Percentiles rank a stretch among this genome's conserved stretches.
Evolutionary conservation across 2,113 vertebrate species (phyloP).

Genomic region (Lophura nycthemera): DNA sequence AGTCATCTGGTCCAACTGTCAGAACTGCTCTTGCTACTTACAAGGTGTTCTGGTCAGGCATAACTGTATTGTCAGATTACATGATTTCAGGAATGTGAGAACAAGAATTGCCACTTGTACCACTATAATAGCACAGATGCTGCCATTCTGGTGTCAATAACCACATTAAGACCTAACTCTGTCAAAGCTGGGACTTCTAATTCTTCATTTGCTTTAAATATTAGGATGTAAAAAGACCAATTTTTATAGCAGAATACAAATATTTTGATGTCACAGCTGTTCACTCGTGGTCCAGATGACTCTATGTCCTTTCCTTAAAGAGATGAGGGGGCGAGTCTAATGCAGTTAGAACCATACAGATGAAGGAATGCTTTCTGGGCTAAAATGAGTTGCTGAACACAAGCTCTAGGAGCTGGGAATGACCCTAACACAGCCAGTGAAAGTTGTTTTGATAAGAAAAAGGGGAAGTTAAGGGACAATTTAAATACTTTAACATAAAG

Average conservation of each 20-base stretch:
- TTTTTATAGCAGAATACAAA: not conserved
- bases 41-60: not conserved
- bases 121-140: not conserved
- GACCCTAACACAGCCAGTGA: accelerated
- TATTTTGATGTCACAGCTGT: not conserved
- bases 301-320: not conserved
- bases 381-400: not conserved
- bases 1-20: not conserved
- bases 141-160: not conserved
- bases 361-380: not conserved
- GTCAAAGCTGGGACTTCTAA: not conserved
- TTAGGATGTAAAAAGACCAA: not conserved
- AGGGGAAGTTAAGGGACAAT: not conserved
- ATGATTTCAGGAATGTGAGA: not conserved
- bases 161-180: too few species aligned
- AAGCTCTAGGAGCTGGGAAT: not conserved
- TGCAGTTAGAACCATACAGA: not conserved
- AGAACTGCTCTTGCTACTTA: not conserved
- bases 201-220: not conserved
- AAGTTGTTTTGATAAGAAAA: not conserved
- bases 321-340: not conserved
- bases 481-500: not conserved
- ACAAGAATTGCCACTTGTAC: not conserved
- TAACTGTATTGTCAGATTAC: not conserved
- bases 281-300: not conserved